phyloP scores from a whole-genome alignment of 1,140 invertebrate species.

The Cotesia glomerata region DNA sequence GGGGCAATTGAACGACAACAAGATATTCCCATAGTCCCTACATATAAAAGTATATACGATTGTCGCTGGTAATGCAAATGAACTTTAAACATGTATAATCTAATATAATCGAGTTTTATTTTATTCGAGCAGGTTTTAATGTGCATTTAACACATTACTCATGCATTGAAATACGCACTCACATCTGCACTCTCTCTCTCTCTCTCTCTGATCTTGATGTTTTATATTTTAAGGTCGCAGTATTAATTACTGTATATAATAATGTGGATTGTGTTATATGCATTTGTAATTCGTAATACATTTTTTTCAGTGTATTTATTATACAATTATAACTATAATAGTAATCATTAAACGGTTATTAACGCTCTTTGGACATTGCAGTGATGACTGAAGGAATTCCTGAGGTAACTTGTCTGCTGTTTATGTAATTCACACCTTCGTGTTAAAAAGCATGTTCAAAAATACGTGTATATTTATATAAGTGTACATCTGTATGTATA shows the following conservation, averaged over 20 bases:
- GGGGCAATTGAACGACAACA: background rate
- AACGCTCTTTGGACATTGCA: background rate
- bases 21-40: too few species aligned
- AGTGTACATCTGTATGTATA: too few species aligned
- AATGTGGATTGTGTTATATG: too few species aligned
- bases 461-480: background rate
- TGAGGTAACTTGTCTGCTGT: slow-evolving; percentile 26
- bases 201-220: too few species aligned
- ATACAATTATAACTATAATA: background rate
- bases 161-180: background rate
- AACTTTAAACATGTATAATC: slow-evolving; percentile 31
- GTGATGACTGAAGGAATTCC: background rate
- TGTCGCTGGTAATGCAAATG: slow-evolving; percentile 26
- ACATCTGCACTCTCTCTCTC: background rate
- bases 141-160: slow-evolving; percentile 11
- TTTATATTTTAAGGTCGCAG: too few species aligned
- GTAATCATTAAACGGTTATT: background rate
- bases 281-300: too few species aligned
- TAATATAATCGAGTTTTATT: too few species aligned
- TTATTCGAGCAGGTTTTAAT: slow-evolving; percentile 10
- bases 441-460: background rate
- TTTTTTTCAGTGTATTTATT: too few species aligned
- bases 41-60: background rate
- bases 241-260: too few species aligned
- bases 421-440: slow-evolving; percentile 29